Conservation (phyloP, 2,113 vertebrate genomes). For the Crotalus helleri region DNA sequence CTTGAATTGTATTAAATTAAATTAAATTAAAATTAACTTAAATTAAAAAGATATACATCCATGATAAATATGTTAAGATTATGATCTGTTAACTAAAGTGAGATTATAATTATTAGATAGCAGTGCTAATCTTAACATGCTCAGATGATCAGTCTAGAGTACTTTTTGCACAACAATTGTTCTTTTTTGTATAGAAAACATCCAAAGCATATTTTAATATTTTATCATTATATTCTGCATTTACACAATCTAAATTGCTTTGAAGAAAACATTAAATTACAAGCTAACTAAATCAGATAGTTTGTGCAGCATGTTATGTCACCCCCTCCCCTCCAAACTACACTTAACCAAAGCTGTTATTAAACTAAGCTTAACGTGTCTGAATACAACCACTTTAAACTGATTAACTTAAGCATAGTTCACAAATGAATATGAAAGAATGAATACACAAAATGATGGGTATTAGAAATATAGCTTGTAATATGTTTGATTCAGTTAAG, state of each 20-base stretch:
- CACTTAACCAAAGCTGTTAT: background rate
- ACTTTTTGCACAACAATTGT: background rate
- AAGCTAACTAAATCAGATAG: too few relatives aligned
- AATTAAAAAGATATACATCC: background rate
- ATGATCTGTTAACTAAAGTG: background rate
- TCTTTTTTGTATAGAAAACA: background rate
- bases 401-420: background rate
- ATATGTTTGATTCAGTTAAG: conserved; percentile 17
- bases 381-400: background rate
- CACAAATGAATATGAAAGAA: conserved; percentile 19
- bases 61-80: background rate
- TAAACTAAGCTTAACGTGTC: background rate
- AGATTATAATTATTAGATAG: background rate
- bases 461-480: conserved; percentile 26
- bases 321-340: background rate
- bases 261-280: too few relatives aligned
- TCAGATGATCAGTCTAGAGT: background rate
- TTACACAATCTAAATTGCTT: too few relatives aligned
- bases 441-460: background rate
- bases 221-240: too few relatives aligned
- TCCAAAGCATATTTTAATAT: background rate
- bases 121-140: background rate
- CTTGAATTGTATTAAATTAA: background rate
- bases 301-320: too few relatives aligned
- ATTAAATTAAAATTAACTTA: too few relatives aligned